Evolutionary conservation across 2,113 vertebrate species (phyloP).

Genomic region (Cygnus buccinator): DNA sequence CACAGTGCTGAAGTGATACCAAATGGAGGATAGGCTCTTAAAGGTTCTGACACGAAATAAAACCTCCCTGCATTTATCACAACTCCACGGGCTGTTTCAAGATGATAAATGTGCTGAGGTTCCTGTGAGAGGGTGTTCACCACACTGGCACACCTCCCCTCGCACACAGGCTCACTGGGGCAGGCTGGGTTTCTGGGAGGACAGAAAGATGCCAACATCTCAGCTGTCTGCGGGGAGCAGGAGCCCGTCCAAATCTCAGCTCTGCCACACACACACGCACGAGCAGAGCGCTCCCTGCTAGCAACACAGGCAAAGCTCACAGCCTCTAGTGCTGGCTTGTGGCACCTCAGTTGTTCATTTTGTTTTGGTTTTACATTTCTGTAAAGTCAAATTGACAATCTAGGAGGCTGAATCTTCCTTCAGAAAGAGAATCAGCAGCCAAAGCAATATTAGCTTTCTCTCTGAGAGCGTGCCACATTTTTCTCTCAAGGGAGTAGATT

Average conservation of each 20-base stretch:
- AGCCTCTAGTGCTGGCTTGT: constrained; percentile 44
- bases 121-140: neutral
- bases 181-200: neutral
- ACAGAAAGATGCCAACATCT: neutral
- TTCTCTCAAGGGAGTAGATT: neutral
- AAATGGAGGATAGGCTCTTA: neutral
- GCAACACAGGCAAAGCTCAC: constrained; percentile 39
- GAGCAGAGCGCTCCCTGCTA: constrained; percentile 32
- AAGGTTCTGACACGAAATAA: neutral
- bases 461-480: neutral
- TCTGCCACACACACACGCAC: constrained; percentile 37
- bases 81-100: neutral
- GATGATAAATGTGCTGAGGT: neutral
- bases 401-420: neutral
- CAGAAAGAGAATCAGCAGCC: neutral
- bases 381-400: neutral
- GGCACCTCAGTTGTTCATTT: neutral
- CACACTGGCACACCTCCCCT: neutral
- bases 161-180: neutral
- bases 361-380: neutral
- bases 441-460: neutral
- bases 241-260: constrained; percentile 12
- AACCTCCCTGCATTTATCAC: neutral
- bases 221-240: constrained; percentile 1
- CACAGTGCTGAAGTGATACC: neutral